Percentiles rank a stretch among this genome's conserved stretches.
phyloP scores from a whole-genome alignment of 2,888 invertebrate genomes.

The Cheilosia vulpina region DNA sequence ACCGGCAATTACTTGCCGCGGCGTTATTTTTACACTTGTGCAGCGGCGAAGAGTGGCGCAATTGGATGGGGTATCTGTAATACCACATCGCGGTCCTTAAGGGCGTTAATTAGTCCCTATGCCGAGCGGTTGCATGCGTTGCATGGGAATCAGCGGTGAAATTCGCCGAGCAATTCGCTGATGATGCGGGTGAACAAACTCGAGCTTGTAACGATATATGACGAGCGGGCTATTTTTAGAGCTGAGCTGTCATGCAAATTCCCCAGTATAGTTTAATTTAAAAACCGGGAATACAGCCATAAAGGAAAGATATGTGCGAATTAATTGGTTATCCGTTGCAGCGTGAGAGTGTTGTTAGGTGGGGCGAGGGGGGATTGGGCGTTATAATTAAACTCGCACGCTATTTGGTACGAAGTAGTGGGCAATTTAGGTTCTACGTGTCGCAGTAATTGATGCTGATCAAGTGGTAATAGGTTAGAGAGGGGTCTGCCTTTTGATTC shows the following conservation, averaged over 20 bases:
- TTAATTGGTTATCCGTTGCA: slow-evolving; percentile 74
- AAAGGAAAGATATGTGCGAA: slow-evolving; percentile 54
- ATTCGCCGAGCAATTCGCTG: slow-evolving; percentile 43
- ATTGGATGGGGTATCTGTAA: slow-evolving; percentile 33
- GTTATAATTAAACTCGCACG: slow-evolving; percentile 18
- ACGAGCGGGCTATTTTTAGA: slow-evolving; percentile 67
- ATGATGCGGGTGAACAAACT: slow-evolving; percentile 66
- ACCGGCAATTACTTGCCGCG: slow-evolving; percentile 14
- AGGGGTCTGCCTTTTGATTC: too few relatives aligned
- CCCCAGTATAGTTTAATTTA: slow-evolving; percentile 43
- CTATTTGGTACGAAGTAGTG: slow-evolving; percentile 17
- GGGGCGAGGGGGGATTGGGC: neutral
- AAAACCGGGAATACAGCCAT: slow-evolving; percentile 56
- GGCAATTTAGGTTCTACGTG: too few relatives aligned
- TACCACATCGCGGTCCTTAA: slow-evolving; percentile 50
- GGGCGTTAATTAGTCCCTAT: slow-evolving; percentile 72
- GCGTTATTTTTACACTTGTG: slow-evolving; percentile 37
- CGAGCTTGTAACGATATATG: slow-evolving; percentile 55
- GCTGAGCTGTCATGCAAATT: slow-evolving; percentile 72
- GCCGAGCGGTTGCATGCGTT: neutral
- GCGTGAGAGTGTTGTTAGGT: slow-evolving; percentile 52
- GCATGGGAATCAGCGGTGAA: slow-evolving; percentile 72
- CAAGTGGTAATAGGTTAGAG: too few relatives aligned
- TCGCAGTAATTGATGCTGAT: too few relatives aligned
- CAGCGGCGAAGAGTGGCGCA: slow-evolving; percentile 35